phyloP scores from a whole-genome alignment of 2,113 vertebrate species.

The Miniopterus natalensis region DNA sequence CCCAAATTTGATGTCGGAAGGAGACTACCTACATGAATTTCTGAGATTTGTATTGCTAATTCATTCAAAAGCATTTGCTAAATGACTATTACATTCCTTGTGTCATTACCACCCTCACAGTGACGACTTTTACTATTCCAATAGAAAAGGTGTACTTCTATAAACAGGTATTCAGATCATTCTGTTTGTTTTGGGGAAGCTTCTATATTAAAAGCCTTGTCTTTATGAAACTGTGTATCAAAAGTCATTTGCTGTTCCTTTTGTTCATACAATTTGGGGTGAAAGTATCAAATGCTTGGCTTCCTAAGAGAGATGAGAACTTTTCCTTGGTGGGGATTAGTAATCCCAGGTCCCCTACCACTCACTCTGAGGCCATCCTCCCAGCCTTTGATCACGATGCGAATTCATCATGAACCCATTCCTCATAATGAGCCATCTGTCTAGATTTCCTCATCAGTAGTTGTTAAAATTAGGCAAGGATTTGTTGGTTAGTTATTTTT shows the following conservation, averaged over 20 bases:
- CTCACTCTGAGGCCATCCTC: neutral
- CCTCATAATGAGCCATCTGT: slow-evolving; percentile 87
- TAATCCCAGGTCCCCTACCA: slow-evolving; percentile 71
- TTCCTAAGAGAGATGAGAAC: slow-evolving; percentile 79
- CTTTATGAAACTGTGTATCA: slow-evolving; percentile 72
- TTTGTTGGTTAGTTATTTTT: slow-evolving; percentile 89
- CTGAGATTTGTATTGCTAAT: neutral
- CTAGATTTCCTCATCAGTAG: slow-evolving; percentile 86
- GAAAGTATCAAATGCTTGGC: slow-evolving; percentile 76
- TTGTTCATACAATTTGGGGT: slow-evolving; percentile 59
- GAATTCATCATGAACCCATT: slow-evolving; percentile 83
- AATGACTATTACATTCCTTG: neutral
- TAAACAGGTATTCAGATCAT: neutral
- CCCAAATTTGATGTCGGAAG: neutral
- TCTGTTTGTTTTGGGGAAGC: neutral
- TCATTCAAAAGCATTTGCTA: neutral
- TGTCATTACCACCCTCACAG: neutral
- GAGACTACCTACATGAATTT: neutral
- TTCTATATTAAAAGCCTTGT: slow-evolving; percentile 3
- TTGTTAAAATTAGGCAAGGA: slow-evolving; percentile 92
- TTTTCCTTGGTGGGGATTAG: slow-evolving; percentile 85
- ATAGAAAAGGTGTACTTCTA: neutral
- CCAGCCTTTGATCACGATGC: slow-evolving; percentile 87
- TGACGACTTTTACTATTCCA: neutral
- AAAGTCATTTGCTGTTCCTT: slow-evolving; percentile 26